Evolutionary conservation across 2,888 invertebrate genomes (phyloP).

Genomic region (Drosophila rellima): DNA sequence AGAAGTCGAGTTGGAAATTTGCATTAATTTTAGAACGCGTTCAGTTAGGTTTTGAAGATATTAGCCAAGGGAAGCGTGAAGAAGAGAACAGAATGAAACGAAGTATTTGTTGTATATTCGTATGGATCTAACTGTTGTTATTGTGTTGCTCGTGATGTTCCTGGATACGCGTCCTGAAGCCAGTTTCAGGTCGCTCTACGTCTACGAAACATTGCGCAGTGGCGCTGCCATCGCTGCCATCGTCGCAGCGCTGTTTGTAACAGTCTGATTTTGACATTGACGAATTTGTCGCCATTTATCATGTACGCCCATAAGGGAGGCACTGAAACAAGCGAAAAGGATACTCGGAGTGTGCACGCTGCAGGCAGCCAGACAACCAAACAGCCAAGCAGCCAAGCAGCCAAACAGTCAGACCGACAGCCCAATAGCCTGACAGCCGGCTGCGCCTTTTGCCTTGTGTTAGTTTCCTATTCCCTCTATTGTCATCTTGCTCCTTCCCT

Average conservation of each 20-base stretch:
- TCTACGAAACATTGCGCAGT: constrained; percentile 62
- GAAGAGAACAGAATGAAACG: background rate
- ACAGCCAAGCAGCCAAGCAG: constrained; percentile 18
- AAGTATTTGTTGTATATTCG: background rate
- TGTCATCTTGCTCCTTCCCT: constrained; percentile 30
- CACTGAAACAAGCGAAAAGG: constrained; percentile 70
- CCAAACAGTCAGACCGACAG: constrained; percentile 19
- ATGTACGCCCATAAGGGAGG: constrained; percentile 84
- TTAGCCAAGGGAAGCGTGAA: constrained; percentile 10
- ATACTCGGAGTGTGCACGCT: constrained; percentile 75
- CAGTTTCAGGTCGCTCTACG: constrained; percentile 45
- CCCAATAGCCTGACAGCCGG: constrained; percentile 15
- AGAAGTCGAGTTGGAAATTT: constrained; percentile 31
- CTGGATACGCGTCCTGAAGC: constrained; percentile 56
- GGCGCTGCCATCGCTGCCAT: constrained; percentile 34
- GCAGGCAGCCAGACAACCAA: constrained; percentile 51
- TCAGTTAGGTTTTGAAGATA: constrained; percentile 21
- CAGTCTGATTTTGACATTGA: constrained; percentile 87
- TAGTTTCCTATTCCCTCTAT: constrained; percentile 23
- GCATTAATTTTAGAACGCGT: constrained; percentile 30
- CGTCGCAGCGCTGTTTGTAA: constrained; percentile 84
- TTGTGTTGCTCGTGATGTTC: constrained; percentile 27
- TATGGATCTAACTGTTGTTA: constrained; percentile 39
- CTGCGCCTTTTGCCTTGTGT: constrained; percentile 39
- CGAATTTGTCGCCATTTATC: constrained; percentile 86